Base-by-base conservation (phyloP, 2,888 invertebrate species). In the Sycophila texana region DNA sequence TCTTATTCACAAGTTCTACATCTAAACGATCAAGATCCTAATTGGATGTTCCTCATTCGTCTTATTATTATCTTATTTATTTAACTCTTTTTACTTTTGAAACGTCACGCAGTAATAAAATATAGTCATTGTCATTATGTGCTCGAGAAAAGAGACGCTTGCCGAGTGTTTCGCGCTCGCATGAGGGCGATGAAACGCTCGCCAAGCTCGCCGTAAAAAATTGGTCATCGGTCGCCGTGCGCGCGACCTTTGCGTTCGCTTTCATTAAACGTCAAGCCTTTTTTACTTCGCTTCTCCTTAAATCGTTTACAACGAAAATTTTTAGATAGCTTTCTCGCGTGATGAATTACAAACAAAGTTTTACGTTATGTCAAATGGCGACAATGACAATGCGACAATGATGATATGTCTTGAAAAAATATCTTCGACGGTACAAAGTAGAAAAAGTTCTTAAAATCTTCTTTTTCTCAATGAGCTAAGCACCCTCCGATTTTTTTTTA, bases 101-200 rank as follows among this genome's bases (percentile, higher is more conserved):
- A 82, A 86, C 85, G 84, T 85, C 85, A 85, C 85, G 85, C 85
- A 82, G 87, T 89, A 88, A 86, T 89, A 89, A 89, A 89, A 89
- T 89, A 89, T 86, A 85, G 85, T 86, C 84, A 84, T 85, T 84
- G 84, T 84, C 83, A 83, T 84, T 83, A 84, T 86, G 83, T 86
- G 84, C 85, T 86, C 84, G 82, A 83, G 82, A 84, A 74, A 65
- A 81, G 82, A 84, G 82, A 79, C 81, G 81, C 79, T 83, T 49
- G 58, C 39, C 55, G 68, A 74, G 83, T 81, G 80, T 79, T 80
- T 82, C 81, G 75, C 81, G 70, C 66, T 77, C 22, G 51, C 57
- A n/a, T n/a, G n/a, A 55, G 66, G 66, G 65, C 66, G 51, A 68
- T 74, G 49, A 39, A 16, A 26, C 66, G 58, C 65, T 77, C 20